Percentiles rank a stretch among this genome's conserved stretches.
Evolutionary conservation across 2,888 invertebrate species (phyloP).

Genomic region (Xylocampa areola): DNA sequence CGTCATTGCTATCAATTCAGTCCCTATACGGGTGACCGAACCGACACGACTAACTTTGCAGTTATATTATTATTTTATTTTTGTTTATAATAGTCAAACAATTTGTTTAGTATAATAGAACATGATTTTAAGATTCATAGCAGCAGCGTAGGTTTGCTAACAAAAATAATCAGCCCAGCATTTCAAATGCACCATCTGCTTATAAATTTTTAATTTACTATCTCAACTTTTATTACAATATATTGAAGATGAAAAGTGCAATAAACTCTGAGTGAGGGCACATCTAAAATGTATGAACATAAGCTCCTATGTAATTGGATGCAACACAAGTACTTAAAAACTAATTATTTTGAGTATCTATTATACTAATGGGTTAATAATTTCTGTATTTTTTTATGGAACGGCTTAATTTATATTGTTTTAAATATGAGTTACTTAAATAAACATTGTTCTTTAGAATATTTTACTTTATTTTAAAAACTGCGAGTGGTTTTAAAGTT

Average conservation of each 20-base stretch:
- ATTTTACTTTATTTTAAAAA: slow-evolving; percentile 9
- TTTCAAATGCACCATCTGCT: slow-evolving; percentile 17
- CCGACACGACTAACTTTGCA: no score
- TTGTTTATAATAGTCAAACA: no score
- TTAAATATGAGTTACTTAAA: slow-evolving; percentile 10
- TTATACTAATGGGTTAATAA: slow-evolving; percentile 17
- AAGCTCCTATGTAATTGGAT: slow-evolving; percentile 42
- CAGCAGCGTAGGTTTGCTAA: background rate
- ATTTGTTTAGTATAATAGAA: no score
- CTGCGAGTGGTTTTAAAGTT: no score
- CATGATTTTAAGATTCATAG: background rate
- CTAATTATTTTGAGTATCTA: slow-evolving; percentile 42
- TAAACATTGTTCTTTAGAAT: slow-evolving; percentile 11
- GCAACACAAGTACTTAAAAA: slow-evolving; percentile 25
- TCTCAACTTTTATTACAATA: slow-evolving; percentile 12
- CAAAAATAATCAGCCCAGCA: background rate
- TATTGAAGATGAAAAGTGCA: slow-evolving; percentile 25
- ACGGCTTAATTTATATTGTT: slow-evolving; percentile 19
- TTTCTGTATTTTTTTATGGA: slow-evolving; percentile 23
- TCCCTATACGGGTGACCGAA: no score
- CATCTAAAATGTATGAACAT: slow-evolving; percentile 45
- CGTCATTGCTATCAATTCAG: no score
- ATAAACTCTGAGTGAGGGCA: slow-evolving; percentile 29
- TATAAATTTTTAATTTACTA: slow-evolving; percentile 18
- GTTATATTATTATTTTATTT: no score